phyloP scores from a whole-genome alignment of 2,888 invertebrate species.

The Schrankia costaestrigalis region DNA sequence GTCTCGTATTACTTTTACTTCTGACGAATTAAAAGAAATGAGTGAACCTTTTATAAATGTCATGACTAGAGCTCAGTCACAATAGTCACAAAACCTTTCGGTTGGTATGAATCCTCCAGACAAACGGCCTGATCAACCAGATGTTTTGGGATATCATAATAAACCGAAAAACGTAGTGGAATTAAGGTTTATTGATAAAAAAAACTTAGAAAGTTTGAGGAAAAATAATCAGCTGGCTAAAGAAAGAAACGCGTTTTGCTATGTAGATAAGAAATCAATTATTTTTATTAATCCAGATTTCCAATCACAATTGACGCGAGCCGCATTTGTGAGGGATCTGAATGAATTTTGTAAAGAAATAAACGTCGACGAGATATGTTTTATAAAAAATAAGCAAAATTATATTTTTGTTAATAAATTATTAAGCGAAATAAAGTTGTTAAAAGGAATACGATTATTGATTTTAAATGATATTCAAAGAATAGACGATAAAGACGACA shows the following conservation, averaged over 20 bases:
- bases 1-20: conserved; percentile 13
- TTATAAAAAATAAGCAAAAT: conserved; percentile 12
- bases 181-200: neutral
- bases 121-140: neutral
- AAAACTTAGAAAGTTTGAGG: neutral
- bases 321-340: conserved; percentile 8
- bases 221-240: neutral
- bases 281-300: conserved; percentile 2
- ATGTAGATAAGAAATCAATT: neutral
- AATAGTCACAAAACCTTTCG: neutral
- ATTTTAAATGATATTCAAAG: conserved; percentile 1
- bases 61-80: neutral
- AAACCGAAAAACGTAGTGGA: neutral
- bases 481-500: conserved; percentile 15
- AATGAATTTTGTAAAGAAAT: conserved; percentile 8
- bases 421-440: neutral
- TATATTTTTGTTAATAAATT: neutral
- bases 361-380: conserved; percentile 9
- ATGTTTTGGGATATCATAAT: neutral
- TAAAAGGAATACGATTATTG: neutral
- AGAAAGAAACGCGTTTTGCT: neutral
- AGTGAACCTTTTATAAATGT: neutral
- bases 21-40: conserved; percentile 15
- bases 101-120: neutral
- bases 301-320: conserved; percentile 8